Percentiles rank a stretch among this genome's conserved stretches.
phyloP scores from a whole-genome alignment of 2,797 vertebrate genomes.

The Yasuhikotakia modesta region DNA sequence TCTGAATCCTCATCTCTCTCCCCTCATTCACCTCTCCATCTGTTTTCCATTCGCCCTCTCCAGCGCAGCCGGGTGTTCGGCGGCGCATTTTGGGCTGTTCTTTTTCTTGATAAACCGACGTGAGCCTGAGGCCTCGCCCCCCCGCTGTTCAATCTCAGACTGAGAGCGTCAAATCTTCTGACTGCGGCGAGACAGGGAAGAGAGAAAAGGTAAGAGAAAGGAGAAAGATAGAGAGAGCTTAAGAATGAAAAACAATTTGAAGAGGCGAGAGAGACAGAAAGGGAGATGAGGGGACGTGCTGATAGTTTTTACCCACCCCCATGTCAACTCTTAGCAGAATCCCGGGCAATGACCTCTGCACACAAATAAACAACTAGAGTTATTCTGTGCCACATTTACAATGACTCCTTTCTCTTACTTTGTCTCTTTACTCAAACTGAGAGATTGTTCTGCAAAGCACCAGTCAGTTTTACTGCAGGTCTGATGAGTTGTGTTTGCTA shows the following conservation, averaged over 20 bases:
- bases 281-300: constrained; percentile 1
- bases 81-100: constrained; percentile 15
- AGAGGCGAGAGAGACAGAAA: neutral
- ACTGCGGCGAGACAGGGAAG: constrained; percentile 16
- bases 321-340: neutral
- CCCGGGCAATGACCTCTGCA: constrained; percentile 13
- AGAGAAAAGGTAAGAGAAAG: constrained; percentile 20
- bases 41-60: constrained; percentile 32
- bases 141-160: constrained; percentile 38
- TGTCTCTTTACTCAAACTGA: neutral
- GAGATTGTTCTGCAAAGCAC: neutral
- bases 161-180: constrained; percentile 25
- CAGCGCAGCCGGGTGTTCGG: constrained; percentile 21
- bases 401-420: neutral
- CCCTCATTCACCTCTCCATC: constrained; percentile 31
- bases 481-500: neutral
- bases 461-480: neutral
- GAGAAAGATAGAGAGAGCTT: neutral
- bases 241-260: constrained; percentile 19
- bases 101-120: constrained; percentile 33
- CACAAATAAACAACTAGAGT: neutral
- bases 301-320: neutral
- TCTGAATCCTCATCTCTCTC: constrained; percentile 36
- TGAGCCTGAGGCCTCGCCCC: constrained; percentile 19
- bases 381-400: neutral